phyloP scores from a whole-genome alignment of 2,797 vertebrate genomes.

The Amblyraja radiata region DNA sequence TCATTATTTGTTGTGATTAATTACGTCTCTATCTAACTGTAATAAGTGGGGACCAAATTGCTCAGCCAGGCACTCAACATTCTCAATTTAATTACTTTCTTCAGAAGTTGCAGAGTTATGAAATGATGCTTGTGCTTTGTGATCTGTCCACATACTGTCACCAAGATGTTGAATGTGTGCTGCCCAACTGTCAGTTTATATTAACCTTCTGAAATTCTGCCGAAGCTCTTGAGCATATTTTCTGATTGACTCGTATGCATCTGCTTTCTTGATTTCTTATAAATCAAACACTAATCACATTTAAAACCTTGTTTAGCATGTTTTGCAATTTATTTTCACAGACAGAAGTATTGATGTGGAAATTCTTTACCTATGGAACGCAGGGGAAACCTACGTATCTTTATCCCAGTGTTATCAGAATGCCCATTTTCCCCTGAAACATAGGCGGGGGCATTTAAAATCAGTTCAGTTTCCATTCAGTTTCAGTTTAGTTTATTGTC shows the following conservation, averaged over 20 bases:
- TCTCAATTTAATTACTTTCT: slow-evolving; percentile 27
- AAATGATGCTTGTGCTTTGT: background rate
- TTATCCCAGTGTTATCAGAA: too few relatives aligned
- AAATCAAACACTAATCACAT: background rate
- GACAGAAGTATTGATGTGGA: background rate
- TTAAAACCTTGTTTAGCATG: background rate
- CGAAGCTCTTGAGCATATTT: background rate
- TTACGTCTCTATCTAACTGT: background rate
- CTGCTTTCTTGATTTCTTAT: background rate
- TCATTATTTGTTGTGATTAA: slow-evolving; percentile 12
- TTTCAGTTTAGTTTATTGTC: too few relatives aligned
- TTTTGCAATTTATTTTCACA: background rate
- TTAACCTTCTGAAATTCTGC: slow-evolving; percentile 26
- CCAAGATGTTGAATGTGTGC: background rate
- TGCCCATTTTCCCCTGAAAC: too few relatives aligned
- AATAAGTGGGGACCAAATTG: background rate
- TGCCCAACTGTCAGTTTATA: slow-evolving; percentile 24
- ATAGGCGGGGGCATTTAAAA: too few relatives aligned
- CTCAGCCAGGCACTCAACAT: background rate
- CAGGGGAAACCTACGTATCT: too few relatives aligned
- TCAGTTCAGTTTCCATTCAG: too few relatives aligned
- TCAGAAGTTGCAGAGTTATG: background rate
- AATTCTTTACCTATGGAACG: too few relatives aligned
- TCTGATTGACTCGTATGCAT: slow-evolving; percentile 11
- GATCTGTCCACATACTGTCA: slow-evolving; percentile 1